Percentiles rank a stretch among this genome's conserved stretches.
Conservation (phyloP, 2,888 invertebrate genomes). For the Lissonota sp. region DNA sequence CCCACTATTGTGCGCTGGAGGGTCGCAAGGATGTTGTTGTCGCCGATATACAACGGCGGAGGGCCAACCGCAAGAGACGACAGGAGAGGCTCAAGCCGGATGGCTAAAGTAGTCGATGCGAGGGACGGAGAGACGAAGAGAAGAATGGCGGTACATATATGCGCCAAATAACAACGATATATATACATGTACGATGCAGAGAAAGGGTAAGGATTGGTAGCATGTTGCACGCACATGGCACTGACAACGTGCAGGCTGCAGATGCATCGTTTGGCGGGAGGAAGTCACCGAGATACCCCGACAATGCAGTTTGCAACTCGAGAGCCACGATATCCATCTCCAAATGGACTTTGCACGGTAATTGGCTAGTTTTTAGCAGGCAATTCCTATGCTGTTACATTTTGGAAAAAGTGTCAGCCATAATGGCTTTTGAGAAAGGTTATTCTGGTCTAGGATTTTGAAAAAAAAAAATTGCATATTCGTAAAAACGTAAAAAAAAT, state of each 20-base stretch:
- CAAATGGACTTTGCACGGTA: neutral
- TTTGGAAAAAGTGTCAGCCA: no score
- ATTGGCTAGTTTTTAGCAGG: slow-evolving; percentile 17
- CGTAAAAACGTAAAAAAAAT: no score
- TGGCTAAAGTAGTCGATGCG: slow-evolving; percentile 36
- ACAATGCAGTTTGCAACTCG: slow-evolving; percentile 16
- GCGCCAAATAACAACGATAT: slow-evolving; percentile 42
- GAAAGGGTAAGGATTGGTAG: slow-evolving; percentile 37
- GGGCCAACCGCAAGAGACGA: slow-evolving; percentile 9
- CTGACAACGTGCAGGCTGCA: slow-evolving; percentile 27
- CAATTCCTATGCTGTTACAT: no score
- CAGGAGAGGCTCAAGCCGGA: slow-evolving; percentile 7
- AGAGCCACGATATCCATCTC: slow-evolving; percentile 10
- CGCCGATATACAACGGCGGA: slow-evolving; percentile 9
- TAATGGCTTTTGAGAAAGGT: no score
- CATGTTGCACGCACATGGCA: slow-evolving; percentile 76
- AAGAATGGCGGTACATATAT: slow-evolving; percentile 18
- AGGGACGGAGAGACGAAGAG: slow-evolving; percentile 26
- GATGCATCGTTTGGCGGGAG: slow-evolving; percentile 31
- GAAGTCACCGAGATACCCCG: slow-evolving; percentile 35
- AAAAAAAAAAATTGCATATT: no score
- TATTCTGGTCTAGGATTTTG: no score
- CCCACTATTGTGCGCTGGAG: neutral
- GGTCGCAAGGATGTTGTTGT: slow-evolving; percentile 20
- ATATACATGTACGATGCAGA: slow-evolving; percentile 16